Evolutionary conservation across 2,797 vertebrate species (phyloP), one percentile per base, ranked within the genome.

Genomic region (Catostomus latipinnis): DNA sequence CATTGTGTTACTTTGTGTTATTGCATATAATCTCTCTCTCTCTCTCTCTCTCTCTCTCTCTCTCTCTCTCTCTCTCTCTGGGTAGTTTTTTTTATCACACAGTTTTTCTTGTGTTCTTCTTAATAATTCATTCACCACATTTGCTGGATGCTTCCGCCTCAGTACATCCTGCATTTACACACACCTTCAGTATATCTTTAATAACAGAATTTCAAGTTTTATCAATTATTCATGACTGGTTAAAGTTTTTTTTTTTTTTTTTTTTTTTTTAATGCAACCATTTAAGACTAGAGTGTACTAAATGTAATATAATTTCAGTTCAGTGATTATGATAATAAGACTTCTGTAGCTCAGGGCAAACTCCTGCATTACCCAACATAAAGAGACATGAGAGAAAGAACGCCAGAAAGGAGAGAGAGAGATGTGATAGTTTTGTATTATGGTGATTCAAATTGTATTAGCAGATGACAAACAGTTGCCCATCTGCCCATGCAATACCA

Each of bases 401-500:
- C 2, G 34, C 2, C 34, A 34, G 46, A 66, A 13, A 45, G 14
- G 83, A 82, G 69, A 67, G 22, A 67, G 22, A 81, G 76, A 53
- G 56, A 14, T 87, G 83, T 60, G 78, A 60, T 22, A 76, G 77
- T 14, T 52, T 8, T 85, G 84, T 34, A 4, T 34, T 34, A 74
- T 82, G 78, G 82, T 88, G 91, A 90, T 92, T 87, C 90, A 92
- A 92, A 92, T 93, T 93, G 92, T 71, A 78, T 62, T 46, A 91
- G 87, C 90, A 88, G 93, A 91, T 92, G 91, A 92, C 91, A 90
- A 91, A 85, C 89, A 89, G 88, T 88, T 82, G 87, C 85, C 94
- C 96, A 96, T 96, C 95, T 96, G 94, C 92, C 92, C 90, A 86
- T 83, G 89, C 85, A 91, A 90, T 88, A 87, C 90, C 88, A 85